A percentile compares a stretch with the other conserved stretches of the same genome.
Evolutionary conservation across 1,140 invertebrate species (phyloP).

Genomic region (Macrobrachium rosenbergii): DNA sequence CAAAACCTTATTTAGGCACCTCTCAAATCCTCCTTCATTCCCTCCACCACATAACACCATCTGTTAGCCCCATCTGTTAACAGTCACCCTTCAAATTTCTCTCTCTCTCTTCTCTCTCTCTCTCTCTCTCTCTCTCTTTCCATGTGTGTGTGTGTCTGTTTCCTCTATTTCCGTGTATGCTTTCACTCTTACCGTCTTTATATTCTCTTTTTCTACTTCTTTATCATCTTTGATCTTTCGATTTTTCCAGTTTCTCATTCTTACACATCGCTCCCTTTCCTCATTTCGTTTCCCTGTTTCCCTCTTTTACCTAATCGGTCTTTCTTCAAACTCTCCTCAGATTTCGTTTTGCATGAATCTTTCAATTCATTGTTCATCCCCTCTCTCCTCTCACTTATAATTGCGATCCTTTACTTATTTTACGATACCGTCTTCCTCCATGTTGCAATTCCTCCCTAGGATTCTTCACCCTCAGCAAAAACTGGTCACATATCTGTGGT

Average conservation of each 20-base stretch:
- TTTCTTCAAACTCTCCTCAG: conserved; percentile 6
- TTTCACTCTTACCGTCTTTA: neutral
- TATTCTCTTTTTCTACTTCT: neutral
- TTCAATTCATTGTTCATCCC: neutral
- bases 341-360: neutral
- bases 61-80: neutral
- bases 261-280: conserved; percentile 17
- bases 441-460: neutral
- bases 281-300: neutral
- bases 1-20: too few species aligned
- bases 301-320: neutral
- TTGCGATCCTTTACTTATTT: neutral
- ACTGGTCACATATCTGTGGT: too few species aligned
- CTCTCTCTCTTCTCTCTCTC: neutral
- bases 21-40: neutral
- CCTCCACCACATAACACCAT: neutral
- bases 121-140: conserved; percentile 15
- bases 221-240: neutral
- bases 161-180: neutral
- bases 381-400: neutral
- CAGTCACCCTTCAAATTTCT: neutral
- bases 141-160: neutral
- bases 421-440: neutral
- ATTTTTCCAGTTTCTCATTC: neutral
- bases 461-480: neutral